Conservation (phyloP, 2,888 invertebrate genomes). For the Euphydryas editha region DNA sequence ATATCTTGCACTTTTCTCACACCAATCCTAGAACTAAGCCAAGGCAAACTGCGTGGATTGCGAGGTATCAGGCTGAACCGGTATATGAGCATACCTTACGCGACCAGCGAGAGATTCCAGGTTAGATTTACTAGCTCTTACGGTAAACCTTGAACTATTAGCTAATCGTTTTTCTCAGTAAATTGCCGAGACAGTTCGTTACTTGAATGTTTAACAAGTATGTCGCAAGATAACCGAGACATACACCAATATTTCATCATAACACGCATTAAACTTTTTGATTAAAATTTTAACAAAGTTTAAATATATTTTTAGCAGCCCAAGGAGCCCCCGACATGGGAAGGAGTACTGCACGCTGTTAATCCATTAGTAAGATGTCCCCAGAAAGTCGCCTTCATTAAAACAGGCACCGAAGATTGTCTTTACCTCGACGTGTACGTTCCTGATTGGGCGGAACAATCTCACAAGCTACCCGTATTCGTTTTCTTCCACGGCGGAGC, state of each 20-base stretch:
- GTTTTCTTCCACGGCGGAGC: conserved; percentile 75
- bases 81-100: conserved; percentile 74
- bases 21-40: conserved; percentile 55
- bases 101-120: conserved; percentile 64
- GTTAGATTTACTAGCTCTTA: conserved; percentile 49
- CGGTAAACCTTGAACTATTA: not conserved
- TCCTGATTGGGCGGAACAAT: conserved; percentile 51
- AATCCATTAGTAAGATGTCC: conserved; percentile 60
- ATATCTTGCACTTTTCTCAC: conserved; percentile 50
- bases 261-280: not conserved
- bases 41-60: conserved; percentile 65
- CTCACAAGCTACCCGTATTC: conserved; percentile 61
- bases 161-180: not conserved
- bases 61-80: conserved; percentile 62
- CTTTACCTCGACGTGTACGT: conserved; percentile 67
- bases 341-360: conserved; percentile 60
- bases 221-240: conserved; percentile 1
- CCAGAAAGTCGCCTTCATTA: conserved; percentile 57
- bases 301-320: conserved; percentile 55
- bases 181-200: not conserved
- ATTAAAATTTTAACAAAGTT: not conserved
- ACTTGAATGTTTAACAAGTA: not conserved
- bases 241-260: not conserved
- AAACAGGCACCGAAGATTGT: conserved; percentile 67
- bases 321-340: conserved; percentile 59